A percentile compares a stretch with the other conserved stretches of the same genome.
These are phyloP conservation scores for Ophion ellenae DNA, from an alignment of 2,888 invertebrate genomes.

Conservation along the genomic window DNA sequence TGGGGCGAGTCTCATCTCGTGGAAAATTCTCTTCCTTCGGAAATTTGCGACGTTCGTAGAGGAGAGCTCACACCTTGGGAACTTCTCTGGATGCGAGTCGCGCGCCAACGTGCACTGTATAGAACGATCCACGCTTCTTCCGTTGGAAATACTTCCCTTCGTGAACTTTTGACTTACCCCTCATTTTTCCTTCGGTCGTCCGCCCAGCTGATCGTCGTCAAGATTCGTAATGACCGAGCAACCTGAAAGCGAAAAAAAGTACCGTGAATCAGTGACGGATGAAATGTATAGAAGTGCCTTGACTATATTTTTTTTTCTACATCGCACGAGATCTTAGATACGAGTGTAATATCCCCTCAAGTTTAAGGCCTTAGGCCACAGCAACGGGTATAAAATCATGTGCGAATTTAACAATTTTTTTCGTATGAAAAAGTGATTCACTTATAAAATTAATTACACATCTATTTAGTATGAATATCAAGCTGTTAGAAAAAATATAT, in stretches of 20 bases:
- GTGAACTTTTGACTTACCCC: conserved; percentile 24
- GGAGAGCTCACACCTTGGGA: conserved; percentile 65
- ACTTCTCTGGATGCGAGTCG: conserved; percentile 45
- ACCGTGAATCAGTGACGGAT: conserved; percentile 32
- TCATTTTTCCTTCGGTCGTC: conserved; percentile 45
- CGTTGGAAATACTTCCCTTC: conserved; percentile 53
- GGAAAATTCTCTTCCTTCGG: conserved; percentile 71
- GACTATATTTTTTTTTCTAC: conserved; percentile 3
- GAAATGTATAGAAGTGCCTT: conserved; percentile 23
- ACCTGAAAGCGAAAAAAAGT: conserved; percentile 30
- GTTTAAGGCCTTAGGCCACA: no score
- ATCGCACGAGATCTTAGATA: conserved; percentile 17
- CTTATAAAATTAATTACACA: no score
- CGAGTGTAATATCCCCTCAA: conserved; percentile 5
- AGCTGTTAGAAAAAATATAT: no score
- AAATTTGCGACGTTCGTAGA: conserved; percentile 71
- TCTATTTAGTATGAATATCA: no score
- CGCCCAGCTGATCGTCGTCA: conserved; percentile 44
- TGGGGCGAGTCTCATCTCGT: conserved; percentile 66
- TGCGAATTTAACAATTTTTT: no score
- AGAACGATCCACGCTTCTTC: conserved; percentile 39
- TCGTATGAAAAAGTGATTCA: no score
- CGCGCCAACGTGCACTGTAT: neutral
- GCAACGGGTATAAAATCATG: no score
- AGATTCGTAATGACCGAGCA: conserved; percentile 50